Conservation (phyloP, 2,797 vertebrate species). For the Morelia viridis region DNA sequence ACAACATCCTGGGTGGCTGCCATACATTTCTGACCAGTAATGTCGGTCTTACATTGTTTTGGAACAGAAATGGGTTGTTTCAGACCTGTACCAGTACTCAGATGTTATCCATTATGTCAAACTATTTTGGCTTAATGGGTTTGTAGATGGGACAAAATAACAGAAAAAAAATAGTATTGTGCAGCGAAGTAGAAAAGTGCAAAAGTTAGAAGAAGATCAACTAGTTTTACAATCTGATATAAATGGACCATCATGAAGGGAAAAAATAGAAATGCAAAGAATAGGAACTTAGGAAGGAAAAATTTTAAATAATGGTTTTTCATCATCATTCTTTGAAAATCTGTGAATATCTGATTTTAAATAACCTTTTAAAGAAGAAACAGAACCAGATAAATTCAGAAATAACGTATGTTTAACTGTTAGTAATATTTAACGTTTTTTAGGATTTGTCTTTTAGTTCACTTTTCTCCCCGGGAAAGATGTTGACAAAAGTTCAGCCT, state of each 20-base stretch:
- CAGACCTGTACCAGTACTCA: background rate
- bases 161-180: background rate
- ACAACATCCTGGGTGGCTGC: background rate
- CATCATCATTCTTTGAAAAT: background rate
- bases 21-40: background rate
- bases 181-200: background rate
- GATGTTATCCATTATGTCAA: too few species aligned
- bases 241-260: background rate
- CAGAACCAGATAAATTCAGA: background rate
- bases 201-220: background rate
- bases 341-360: conserved; percentile 8
- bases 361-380: conserved; percentile 33
- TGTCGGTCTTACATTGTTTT: background rate
- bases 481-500: conserved; percentile 31
- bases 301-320: background rate
- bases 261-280: background rate
- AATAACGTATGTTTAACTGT: conserved; percentile 25
- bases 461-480: conserved; percentile 40
- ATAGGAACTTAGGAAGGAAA: background rate
- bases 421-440: conserved; percentile 34
- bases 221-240: background rate
- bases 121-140: background rate
- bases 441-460: conserved; percentile 40
- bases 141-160: background rate
- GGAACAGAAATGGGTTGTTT: background rate